A percentile compares a stretch with the other conserved stretches of the same genome.
Evolutionary conservation across 2,888 invertebrate species (phyloP).

Genomic region (Sesamia inferens): DNA sequence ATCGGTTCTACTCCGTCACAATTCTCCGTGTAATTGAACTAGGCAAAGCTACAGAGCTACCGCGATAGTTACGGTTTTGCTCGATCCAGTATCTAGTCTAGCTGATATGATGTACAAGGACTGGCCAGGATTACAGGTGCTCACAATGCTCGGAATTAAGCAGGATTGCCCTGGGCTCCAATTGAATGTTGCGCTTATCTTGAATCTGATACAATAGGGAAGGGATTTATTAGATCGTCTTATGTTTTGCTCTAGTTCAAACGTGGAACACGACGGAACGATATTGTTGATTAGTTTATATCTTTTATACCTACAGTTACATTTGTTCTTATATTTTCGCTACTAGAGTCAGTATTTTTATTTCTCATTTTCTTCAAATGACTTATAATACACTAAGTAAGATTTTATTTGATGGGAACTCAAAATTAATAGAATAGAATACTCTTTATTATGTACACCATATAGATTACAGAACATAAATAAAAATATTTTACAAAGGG

Average conservation of each 20-base stretch:
- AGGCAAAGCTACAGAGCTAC: conserved; percentile 40
- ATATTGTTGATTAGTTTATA: conserved; percentile 4
- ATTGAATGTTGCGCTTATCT: conserved; percentile 59
- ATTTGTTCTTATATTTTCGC: neutral
- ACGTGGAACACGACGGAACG: neutral
- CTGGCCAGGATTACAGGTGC: conserved; percentile 67
- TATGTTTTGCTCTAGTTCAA: conserved; percentile 26
- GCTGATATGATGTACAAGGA: conserved; percentile 30
- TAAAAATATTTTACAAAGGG: too few species aligned
- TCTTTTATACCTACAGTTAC: neutral
- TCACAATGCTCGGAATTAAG: conserved; percentile 47
- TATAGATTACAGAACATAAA: too few species aligned
- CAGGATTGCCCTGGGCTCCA: conserved; percentile 80
- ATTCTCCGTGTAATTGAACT: conserved; percentile 45
- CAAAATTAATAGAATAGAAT: too few species aligned
- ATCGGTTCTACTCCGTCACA: conserved; percentile 9
- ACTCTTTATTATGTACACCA: too few species aligned
- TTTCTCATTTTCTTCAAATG: neutral
- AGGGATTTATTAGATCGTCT: conserved; percentile 34
- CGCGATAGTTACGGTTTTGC: conserved; percentile 27
- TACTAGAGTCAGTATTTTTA: neutral
- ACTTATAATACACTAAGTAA: neutral
- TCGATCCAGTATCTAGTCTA: conserved; percentile 20
- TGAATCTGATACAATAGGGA: conserved; percentile 45
- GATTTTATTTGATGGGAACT: neutral